Conservation (phyloP, 1,140 invertebrate species). For the Heliconius melpomene region DNA sequence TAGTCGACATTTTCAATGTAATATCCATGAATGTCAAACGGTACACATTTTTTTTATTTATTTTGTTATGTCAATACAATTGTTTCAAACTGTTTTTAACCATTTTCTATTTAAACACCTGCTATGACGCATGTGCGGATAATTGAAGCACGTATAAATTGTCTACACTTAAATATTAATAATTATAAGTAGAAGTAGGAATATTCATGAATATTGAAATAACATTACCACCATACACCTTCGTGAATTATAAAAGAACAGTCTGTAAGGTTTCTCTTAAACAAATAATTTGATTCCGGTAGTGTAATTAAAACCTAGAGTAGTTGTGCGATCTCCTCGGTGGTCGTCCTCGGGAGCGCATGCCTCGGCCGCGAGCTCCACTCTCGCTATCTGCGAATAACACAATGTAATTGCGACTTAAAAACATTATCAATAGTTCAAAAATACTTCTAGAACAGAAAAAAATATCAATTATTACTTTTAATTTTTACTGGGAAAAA, state of each 20-base stretch:
- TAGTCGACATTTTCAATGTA: background rate
- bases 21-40: background rate
- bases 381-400: constrained; percentile 65
- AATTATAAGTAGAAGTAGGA: constrained; percentile 10
- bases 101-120: background rate
- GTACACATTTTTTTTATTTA: background rate
- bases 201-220: background rate
- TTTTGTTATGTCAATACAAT: constrained; percentile 7
- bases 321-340: constrained; percentile 62
- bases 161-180: constrained; percentile 10
- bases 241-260: constrained; percentile 13
- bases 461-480: no score
- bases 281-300: background rate
- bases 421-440: no score
- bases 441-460: no score
- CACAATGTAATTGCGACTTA: background rate
- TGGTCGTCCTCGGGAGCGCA: constrained; percentile 61
- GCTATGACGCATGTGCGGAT: background rate
- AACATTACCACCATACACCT: constrained; percentile 4
- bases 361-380: constrained; percentile 63
- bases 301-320: constrained; percentile 54
- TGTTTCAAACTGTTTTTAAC: background rate
- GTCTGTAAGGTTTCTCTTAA: constrained; percentile 15
- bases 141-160: constrained; percentile 11
- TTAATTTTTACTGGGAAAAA: no score